Evolutionary conservation across 2,797 vertebrate species (phyloP), one percentile per base, ranked within the genome.

Genomic region (Momotus momota): DNA sequence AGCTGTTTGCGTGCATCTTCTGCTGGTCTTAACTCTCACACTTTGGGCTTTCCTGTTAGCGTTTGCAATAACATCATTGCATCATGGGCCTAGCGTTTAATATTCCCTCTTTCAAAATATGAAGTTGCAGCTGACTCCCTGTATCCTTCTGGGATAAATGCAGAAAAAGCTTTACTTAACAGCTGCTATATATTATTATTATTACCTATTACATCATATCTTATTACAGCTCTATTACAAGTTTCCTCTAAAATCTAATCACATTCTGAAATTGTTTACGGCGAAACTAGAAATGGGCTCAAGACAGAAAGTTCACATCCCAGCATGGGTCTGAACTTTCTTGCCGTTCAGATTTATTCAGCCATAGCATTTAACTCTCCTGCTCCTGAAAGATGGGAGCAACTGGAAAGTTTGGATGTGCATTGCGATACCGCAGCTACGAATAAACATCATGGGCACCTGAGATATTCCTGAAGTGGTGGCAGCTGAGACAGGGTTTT

Each of bases 151-250:
- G 96, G 97, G 96, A 97, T 93, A 94, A 96, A 94, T 0, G 72
- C 70, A 96, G 90, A 93, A 96, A 97, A 83, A 83, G 33, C 51
- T 95, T 96, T 96, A 91, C 92, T 94, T 95, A 96, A 95, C 97
- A 97, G 97, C 97, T 97, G 97, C 96, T 96, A 88, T 90, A 73
- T 96, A 97, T 97, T 97, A 97, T 96, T 96, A 94, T 94, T 97
- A 95, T 97, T 96, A 82, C 94, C 91, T 95, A 97, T 97, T 97
- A 97, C 97, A 97, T 97, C 97, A 97, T 95, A 97, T 97, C 96
- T 96, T 95, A 96, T 96, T 97, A 96, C 93, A 92, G 88, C 90
- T 94, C 93, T 94, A 95, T 97, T 96, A 97, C 91, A 90, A 95
- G 94, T 92, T 96, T 96, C 88, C 86, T 91, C 83, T 94, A 97